phyloP scores from a whole-genome alignment of 2,888 invertebrate genomes.

The Drosophila flavopinicola region DNA sequence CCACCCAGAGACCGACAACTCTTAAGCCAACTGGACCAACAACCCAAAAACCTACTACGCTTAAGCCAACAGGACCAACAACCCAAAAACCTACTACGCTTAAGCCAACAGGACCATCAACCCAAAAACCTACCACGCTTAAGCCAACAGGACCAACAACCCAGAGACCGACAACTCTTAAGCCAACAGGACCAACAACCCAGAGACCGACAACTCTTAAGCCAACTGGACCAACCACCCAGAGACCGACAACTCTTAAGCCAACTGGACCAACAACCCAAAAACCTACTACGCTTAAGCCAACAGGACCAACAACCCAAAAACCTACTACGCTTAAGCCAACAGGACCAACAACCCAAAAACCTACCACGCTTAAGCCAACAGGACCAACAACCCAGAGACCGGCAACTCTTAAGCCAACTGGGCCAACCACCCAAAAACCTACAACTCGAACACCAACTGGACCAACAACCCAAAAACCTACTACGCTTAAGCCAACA shows the following conservation, averaged over 20 bases:
- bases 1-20: background rate
- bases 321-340: background rate
- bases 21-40: background rate
- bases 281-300: background rate
- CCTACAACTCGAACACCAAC: slow-evolving; percentile 2
- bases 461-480: too few species aligned
- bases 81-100: background rate
- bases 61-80: background rate
- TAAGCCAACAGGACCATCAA: background rate
- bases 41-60: background rate
- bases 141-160: slow-evolving; percentile 8
- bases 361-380: background rate
- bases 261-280: background rate
- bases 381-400: background rate
- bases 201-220: background rate
- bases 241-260: background rate
- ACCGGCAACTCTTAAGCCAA: slow-evolving; percentile 1
- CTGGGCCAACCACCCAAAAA: background rate
- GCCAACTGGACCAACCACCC: background rate
- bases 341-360: background rate
- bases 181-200: background rate
- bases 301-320: background rate
- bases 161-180: background rate
- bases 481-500: background rate
- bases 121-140: background rate